Evolutionary conservation across 2,113 vertebrate genomes (phyloP), one percentile per base, ranked within the genome.

Genomic region (Phylloscopus trochiloides): DNA sequence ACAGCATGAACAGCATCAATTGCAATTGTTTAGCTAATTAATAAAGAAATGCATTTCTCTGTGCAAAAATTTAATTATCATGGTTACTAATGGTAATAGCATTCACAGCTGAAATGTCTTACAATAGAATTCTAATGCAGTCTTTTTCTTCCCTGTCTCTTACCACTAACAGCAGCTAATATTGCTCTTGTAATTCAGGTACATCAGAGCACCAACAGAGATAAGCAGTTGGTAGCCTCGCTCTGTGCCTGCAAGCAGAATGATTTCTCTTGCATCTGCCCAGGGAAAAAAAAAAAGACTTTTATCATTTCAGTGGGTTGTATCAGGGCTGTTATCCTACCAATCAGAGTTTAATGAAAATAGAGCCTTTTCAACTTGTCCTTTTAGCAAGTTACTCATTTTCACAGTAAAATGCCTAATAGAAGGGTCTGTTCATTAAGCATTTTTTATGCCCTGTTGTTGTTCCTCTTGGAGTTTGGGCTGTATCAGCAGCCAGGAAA

Each of bases 131-230:
- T 43, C 32, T 36, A 63, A 76, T 47, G 63, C 8, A 36, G 3
- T 20, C 48, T 31, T 48, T 8, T 40, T 57, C 8, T 57, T 75
- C 6, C 4, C 7, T n/a, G 8, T 58, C 16, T 58, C 18, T 50
- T 70, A 61, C 5, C 14, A 21, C 34, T 34, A 34, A 34, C 9
- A 48, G 71, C 59, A 67, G 47, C 11, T 52, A 78, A 38, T 21
- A 18, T 4, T 72, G 19, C 14, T 58, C 1, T 45, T 50, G 5
- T 45, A n/a, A 21, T 58, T 72, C 43, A 42, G 38, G 12, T 51
- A 4, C n/a, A 21, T 40, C n/a, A 26, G n/a, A 40, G 17, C 15
- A 57, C 25, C 0, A 1, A 7, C 5, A 62, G 32, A 24, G 47
- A 57, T 28, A 8, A 75, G 28, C 11, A 48, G 12, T 22, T 61